Percentiles rank a stretch among this genome's conserved stretches.
phyloP scores from a whole-genome alignment of 2,113 vertebrate genomes.

The Alligator mississippiensis region DNA sequence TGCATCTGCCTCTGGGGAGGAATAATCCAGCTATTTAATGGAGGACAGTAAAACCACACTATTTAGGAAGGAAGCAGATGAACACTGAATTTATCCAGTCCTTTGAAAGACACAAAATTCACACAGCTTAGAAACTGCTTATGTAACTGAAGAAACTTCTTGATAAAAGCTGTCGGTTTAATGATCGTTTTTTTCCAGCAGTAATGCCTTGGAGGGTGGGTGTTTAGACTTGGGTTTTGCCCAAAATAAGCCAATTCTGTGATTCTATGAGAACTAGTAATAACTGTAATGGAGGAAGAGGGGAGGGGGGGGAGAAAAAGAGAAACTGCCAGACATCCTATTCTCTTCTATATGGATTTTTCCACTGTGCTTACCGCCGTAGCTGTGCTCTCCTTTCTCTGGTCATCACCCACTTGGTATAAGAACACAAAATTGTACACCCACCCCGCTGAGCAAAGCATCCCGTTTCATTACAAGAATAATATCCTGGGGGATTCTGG shows the following conservation, averaged over 20 bases:
- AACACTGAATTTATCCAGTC: neutral
- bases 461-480: neutral
- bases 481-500: neutral
- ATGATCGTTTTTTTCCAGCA: neutral
- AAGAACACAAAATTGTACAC: neutral
- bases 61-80: neutral
- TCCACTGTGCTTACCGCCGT: neutral
- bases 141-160: neutral
- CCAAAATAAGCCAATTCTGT: neutral
- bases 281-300: neutral
- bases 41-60: neutral
- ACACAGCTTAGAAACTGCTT: neutral
- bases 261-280: neutral
- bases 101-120: neutral
- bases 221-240: neutral
- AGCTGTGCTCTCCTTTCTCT: neutral
- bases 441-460: neutral
- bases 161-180: neutral
- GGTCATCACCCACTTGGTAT: neutral
- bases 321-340: neutral
- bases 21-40: neutral
- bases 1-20: neutral
- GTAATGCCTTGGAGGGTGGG: neutral
- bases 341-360: neutral
- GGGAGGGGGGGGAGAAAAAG: no score